Conservation (phyloP, 92 coral and sea anemone genomes). For the Zoanthus sansibaricus region DNA sequence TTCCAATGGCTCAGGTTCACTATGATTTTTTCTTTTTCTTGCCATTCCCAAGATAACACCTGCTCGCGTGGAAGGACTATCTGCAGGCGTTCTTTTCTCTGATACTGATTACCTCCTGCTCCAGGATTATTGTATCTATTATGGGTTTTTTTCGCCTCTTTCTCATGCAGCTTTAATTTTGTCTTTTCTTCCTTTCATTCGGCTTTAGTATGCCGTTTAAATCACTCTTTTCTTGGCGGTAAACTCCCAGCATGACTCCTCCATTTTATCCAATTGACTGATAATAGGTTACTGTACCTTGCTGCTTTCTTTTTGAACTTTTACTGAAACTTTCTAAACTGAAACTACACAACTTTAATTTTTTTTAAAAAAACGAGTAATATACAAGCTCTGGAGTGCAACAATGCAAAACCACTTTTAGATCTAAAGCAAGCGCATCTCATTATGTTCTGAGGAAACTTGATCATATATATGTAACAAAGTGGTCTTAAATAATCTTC, state of each 20-base stretch:
- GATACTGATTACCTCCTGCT: neutral
- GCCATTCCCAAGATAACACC: neutral
- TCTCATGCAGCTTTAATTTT: neutral
- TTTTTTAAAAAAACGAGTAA: neutral
- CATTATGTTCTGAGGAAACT: neutral
- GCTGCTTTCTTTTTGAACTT: too few species aligned
- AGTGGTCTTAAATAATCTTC: neutral
- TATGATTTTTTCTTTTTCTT: neutral
- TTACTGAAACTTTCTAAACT: too few species aligned
- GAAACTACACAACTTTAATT: neutral
- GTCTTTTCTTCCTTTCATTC: neutral
- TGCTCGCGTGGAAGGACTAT: neutral
- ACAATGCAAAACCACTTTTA: neutral
- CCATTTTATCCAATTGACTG: neutral
- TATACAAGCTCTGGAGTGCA: neutral
- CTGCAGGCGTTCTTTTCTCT: neutral
- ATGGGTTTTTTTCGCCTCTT: neutral
- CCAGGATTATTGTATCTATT: neutral
- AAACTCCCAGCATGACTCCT: neutral
- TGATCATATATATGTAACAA: neutral
- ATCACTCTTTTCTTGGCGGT: neutral
- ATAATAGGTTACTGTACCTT: too few species aligned
- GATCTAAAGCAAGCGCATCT: neutral
- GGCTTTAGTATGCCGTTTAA: neutral
- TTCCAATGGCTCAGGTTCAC: neutral